These are phyloP conservation scores for Acanthurus tractus DNA, from an alignment of 2,797 vertebrate genomes.

Conservation along the genomic window DNA sequence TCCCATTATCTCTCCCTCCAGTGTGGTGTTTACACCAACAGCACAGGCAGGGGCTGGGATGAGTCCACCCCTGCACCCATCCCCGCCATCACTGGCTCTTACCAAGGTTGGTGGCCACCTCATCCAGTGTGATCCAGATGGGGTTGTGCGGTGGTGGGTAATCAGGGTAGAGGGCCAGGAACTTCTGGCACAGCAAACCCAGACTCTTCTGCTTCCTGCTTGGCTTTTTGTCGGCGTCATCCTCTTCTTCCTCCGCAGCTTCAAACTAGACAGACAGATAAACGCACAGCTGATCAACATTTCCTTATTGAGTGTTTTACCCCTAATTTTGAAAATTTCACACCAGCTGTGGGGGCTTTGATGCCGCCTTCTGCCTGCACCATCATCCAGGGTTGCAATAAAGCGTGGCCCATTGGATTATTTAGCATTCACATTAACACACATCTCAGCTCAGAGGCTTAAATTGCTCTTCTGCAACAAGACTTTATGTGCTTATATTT, in stretches of 20 bases:
- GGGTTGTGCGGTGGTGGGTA: slow-evolving; percentile 89
- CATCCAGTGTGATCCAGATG: slow-evolving; percentile 94
- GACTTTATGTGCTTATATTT: neutral
- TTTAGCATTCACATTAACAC: neutral
- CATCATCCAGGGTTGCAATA: neutral
- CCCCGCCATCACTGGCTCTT: slow-evolving; percentile 44
- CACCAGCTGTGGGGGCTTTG: neutral
- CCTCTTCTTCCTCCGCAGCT: slow-evolving; percentile 88
- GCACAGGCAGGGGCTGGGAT: neutral
- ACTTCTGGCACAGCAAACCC: slow-evolving; percentile 94
- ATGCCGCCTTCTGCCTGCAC: neutral
- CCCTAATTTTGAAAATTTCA: neutral
- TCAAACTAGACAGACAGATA: slow-evolving; percentile 77
- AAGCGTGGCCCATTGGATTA: neutral
- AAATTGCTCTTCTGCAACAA: neutral
- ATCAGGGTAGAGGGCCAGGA: slow-evolving; percentile 94
- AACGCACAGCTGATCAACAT: neutral
- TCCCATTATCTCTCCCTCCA: slow-evolving; percentile 15
- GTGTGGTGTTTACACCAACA: slow-evolving; percentile 8
- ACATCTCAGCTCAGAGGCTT: neutral
- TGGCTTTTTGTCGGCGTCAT: slow-evolving; percentile 90
- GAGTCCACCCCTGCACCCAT: neutral
- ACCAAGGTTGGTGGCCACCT: slow-evolving; percentile 93
- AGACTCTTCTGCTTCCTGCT: slow-evolving; percentile 97
- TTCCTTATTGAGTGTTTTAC: neutral